Evolutionary conservation across 2,797 vertebrate genomes (phyloP).

Genomic region (Anguilla megastoma): DNA sequence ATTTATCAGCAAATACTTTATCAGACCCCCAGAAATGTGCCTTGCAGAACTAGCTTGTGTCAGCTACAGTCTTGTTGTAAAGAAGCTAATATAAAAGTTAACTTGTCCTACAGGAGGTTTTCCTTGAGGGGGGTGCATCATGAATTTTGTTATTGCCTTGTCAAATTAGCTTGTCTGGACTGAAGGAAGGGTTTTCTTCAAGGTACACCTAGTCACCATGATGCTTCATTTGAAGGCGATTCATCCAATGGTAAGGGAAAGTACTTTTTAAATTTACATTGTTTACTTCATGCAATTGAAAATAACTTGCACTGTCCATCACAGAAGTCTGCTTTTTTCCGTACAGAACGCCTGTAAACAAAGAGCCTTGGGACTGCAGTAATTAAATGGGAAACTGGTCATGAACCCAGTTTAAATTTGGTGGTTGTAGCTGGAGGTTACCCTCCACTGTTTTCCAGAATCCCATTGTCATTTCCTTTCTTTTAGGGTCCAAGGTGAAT

Average conservation of each 20-base stretch:
- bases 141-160: background rate
- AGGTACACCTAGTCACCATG: conserved; percentile 50
- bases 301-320: conserved; percentile 34
- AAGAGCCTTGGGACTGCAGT: background rate
- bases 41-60: background rate
- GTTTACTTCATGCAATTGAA: conserved; percentile 23
- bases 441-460: conserved; percentile 31
- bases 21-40: conserved; percentile 12
- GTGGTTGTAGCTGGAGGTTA: background rate
- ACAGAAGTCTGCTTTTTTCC: background rate
- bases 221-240: conserved; percentile 43
- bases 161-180: conserved; percentile 31
- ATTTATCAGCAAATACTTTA: background rate
- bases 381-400: background rate
- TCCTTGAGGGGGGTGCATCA: background rate
- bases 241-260: conserved; percentile 49
- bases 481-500: conserved; percentile 53
- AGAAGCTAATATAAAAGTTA: background rate
- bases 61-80: background rate
- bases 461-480: conserved; percentile 35
- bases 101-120: background rate
- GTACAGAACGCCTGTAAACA: background rate
- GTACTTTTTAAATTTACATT: conserved; percentile 37
- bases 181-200: conserved; percentile 47
- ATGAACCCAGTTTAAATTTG: conserved; percentile 43